A percentile compares a stretch with the other conserved stretches of the same genome.
These are phyloP conservation scores for Andinoacara biseriatus DNA, from an alignment of 2,113 vertebrate species.

Conservation along the genomic window DNA sequence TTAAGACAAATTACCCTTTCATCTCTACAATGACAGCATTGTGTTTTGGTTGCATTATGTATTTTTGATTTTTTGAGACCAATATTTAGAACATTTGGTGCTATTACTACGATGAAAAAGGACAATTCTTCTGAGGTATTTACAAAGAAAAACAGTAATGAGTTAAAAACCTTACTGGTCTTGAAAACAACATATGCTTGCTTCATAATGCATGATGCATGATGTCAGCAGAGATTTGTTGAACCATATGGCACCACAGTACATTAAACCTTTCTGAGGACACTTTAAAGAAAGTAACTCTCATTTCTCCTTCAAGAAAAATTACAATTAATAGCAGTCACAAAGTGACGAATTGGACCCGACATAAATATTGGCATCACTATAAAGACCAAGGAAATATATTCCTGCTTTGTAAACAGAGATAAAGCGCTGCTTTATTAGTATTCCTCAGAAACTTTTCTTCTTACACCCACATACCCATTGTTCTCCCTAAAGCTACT, in stretches of 20 bases:
- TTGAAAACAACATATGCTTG: slow-evolving; percentile 75
- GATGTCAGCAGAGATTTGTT: slow-evolving; percentile 67
- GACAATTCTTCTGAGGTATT: slow-evolving; percentile 30
- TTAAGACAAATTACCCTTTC: slow-evolving; percentile 3
- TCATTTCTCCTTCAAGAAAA: slow-evolving; percentile 43
- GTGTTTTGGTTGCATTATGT: background rate
- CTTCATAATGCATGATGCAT: slow-evolving; percentile 75
- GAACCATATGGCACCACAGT: slow-evolving; percentile 68
- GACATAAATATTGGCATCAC: slow-evolving; percentile 20
- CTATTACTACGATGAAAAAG: background rate
- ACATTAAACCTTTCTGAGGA: slow-evolving; percentile 50
- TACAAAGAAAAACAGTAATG: slow-evolving; percentile 47
- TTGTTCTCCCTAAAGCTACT: slow-evolving; percentile 22
- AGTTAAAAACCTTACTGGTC: slow-evolving; percentile 34
- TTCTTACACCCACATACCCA: slow-evolving; percentile 19
- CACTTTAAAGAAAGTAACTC: slow-evolving; percentile 30
- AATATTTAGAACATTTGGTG: slow-evolving; percentile 1
- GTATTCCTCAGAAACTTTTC: slow-evolving; percentile 35
- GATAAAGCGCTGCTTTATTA: slow-evolving; percentile 37
- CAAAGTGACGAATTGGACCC: slow-evolving; percentile 27
- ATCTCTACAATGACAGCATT: background rate
- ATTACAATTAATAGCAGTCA: background rate
- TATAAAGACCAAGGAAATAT: background rate
- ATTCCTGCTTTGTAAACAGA: slow-evolving; percentile 32
- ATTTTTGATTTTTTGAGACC: slow-evolving; percentile 4